Base-by-base conservation (phyloP, 2,797 vertebrate species). In the Labeo calbasu region DNA sequence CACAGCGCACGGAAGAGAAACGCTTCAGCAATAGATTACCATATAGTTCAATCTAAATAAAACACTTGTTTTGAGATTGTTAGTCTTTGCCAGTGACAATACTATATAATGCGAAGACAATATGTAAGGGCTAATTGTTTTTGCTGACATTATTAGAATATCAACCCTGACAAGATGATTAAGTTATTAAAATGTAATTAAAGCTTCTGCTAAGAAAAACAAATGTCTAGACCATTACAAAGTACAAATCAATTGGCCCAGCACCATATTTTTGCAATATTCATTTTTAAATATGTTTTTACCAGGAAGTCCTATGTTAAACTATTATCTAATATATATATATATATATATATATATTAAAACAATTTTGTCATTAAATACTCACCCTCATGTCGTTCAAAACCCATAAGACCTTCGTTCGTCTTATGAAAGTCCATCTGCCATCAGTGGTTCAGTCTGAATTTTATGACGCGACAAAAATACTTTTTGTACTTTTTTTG, bases 1-100 rank as follows among this genome's bases (percentile, higher is more conserved):
- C 65, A 77, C 32, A 32, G 17, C 0, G 14, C 63, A 23, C 40
- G 50, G 48, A 69, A 72, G 53, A 71, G 28, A 63, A 79, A 51
- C 55, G 69, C 63, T 83, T 77, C 4, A 43, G 81, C 7, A 40
- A 32, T 32, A 13, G 51, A 83, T 59, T 69, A 69, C 9, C 14
- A 50, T n/a, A 2, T n/a, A 2, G 28, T 83, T 23, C 61, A 82
- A 36, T 72, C 53, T 15, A 32, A 71, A 61, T 28, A 61, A 61
- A 61, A 68, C 13, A 66, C 59, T 43, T 53, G 21, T 55, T 46
- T 73, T 66, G 36, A 15, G 23, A 17, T 19, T 61, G 19, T 36
- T 59, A 28, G 53, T 71, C 53, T 21, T n/a, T 83, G 50, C 25
- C 73, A 68, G 17, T 7, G n/a, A 32, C 43, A 40, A 65, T 15